Base-by-base conservation (phyloP, 2,797 vertebrate species). In the Toxotes lorentzi region DNA sequence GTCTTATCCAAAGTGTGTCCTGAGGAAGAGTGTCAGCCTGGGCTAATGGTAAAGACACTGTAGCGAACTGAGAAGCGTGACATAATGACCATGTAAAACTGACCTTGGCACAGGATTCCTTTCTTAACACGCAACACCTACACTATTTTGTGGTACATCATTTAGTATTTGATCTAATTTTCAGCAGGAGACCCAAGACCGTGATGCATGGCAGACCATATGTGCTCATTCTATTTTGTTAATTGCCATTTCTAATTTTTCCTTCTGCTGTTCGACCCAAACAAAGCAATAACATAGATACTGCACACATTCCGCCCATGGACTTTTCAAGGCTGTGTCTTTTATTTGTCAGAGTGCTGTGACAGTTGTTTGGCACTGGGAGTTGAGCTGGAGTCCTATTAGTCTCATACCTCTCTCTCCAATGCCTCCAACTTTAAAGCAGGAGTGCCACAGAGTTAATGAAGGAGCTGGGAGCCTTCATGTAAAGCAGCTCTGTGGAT, bases 341-440 rank as follows among this genome's bases (percentile, higher is more conserved):
- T 80, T 72, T 82, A 70, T 85, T 86, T 78, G 74, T 91, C 89
- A 84, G 80, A 81, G 72, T 7, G 32, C 83, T 0, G 50, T 86
- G 85, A 86, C 92, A 90, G 85, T 87, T 90, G 87, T 87, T 92
- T 93, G 93, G 93, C 92, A 85, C 61, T 1, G 14, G 45, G 48
- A 81, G 76, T 9, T 45, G 69, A 76, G 81, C 57, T 41, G 65
- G 74, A 79, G 73, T 73, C 64, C 82, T 85, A 90, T 90, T 89
- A 79, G 85, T 82, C 82, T 90, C 84, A 79, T 83, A 67, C 78
- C 80, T 89, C 59, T 43, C 32, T 58, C 81, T 84, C 85, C 76
- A 79, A 87, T 10, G 70, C 78, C 82, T 93, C 86, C 86, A 77
- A 78, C 82, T 84, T 81, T 84, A 76, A 88, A 88, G 89, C 88